These are phyloP conservation scores for Pseudobourletiella spinata DNA, from an alignment of 1,140 invertebrate genomes.

Conservation along the genomic window DNA sequence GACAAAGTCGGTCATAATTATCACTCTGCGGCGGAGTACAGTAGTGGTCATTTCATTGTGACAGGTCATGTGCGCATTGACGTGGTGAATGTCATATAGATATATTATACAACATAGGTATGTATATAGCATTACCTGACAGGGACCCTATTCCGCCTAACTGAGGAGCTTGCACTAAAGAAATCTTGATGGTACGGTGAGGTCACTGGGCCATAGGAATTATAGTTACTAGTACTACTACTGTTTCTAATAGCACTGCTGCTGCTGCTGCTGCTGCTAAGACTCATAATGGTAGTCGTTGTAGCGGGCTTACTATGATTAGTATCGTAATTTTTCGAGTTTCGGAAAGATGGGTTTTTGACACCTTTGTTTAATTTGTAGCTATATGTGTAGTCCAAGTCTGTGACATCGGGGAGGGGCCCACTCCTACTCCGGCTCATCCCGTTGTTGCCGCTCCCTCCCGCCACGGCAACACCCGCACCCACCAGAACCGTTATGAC, in stretches of 20 bases:
- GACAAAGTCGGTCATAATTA: neutral
- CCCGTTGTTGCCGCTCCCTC: no score
- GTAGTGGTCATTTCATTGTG: no score
- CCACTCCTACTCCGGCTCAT: neutral
- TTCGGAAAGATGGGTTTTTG: slow-evolving; percentile 9
- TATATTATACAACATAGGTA: neutral
- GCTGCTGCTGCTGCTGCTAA: neutral
- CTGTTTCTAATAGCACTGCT: neutral
- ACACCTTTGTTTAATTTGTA: slow-evolving; percentile 34
- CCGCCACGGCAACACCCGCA: neutral
- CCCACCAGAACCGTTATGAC: neutral
- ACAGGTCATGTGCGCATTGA: neutral
- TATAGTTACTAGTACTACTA: no score
- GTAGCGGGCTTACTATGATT: neutral
- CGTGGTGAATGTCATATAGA: neutral
- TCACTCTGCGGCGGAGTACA: neutral
- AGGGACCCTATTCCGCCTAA: neutral
- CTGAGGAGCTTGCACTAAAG: neutral
- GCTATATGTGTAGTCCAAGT: slow-evolving; percentile 32
- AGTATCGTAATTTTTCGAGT: slow-evolving; percentile 18
- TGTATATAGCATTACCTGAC: neutral
- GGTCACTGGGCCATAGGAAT: no score
- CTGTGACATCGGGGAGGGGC: slow-evolving; percentile 1
- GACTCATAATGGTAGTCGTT: neutral
- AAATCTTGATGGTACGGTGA: neutral